Conservation (phyloP, 1,140 invertebrate genomes). For the Microplitis demolitor region DNA sequence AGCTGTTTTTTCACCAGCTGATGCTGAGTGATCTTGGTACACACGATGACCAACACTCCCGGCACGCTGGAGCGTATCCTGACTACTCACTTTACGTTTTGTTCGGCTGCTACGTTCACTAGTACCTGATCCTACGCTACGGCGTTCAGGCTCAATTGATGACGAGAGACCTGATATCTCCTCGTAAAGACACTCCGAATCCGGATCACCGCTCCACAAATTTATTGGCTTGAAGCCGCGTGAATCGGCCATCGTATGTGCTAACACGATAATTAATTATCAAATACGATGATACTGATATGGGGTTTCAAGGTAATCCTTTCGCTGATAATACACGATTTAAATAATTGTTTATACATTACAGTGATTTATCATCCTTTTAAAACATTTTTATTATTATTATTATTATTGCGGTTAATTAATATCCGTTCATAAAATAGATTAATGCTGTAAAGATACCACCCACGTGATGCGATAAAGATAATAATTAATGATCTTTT, state of each 20-base stretch:
- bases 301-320: not conserved
- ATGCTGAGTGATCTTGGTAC: not conserved
- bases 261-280: conserved; percentile 26
- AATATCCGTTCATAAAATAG: no score
- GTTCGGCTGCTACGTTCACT: conserved; percentile 20
- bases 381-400: no score
- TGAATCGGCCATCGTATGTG: conserved; percentile 58
- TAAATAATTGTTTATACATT: not conserved
- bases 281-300: not conserved
- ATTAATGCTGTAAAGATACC: no score
- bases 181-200: conserved; percentile 60
- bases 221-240: conserved; percentile 61
- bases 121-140: conserved; percentile 11
- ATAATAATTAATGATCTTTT: no score
- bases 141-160: conserved; percentile 37
- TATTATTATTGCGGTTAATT: no score
- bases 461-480: no score
- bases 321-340: not conserved
- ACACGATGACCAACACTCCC: not conserved
- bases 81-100: conserved; percentile 20
- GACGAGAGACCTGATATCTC: conserved; percentile 54
- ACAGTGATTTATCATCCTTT: no score
- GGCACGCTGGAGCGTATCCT: conserved; percentile 6
- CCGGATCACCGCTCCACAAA: conserved; percentile 56
- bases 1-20: not conserved